Evolutionary conservation across 2,113 vertebrate species (phyloP).

Genomic region (Pelecanus crispus): DNA sequence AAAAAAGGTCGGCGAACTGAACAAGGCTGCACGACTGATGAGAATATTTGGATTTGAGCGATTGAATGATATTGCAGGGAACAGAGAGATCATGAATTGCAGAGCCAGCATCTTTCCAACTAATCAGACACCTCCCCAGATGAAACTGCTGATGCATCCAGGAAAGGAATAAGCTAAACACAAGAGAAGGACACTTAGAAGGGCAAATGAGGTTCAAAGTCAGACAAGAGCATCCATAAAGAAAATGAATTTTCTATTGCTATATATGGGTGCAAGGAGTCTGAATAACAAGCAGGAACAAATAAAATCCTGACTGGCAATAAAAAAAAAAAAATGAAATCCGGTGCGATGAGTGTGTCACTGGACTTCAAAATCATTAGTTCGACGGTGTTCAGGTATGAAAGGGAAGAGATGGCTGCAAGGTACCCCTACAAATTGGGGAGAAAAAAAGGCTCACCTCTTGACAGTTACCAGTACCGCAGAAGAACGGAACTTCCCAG

Average conservation of each 20-base stretch:
- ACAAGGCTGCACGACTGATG: not conserved
- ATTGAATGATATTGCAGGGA: not conserved
- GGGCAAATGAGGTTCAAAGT: conserved; percentile 39
- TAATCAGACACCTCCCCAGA: conserved; percentile 35
- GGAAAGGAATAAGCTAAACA: not conserved
- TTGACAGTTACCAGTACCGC: accelerated
- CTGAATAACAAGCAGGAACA: not conserved
- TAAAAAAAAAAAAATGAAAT: not conserved
- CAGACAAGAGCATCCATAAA: not conserved
- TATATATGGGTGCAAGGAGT: not conserved
- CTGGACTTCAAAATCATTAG: not conserved
- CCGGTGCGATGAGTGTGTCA: not conserved
- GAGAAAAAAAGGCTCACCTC: not conserved
- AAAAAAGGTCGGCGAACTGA: not conserved
- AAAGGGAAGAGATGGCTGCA: not conserved
- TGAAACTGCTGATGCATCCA: conserved; percentile 54
- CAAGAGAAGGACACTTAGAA: conserved; percentile 17
- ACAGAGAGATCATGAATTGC: not conserved
- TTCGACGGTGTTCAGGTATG: accelerated
- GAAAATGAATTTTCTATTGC: not conserved
- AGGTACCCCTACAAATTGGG: accelerated
- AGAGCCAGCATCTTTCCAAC: conserved; percentile 34
- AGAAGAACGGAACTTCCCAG: not conserved
- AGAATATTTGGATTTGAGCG: not conserved
- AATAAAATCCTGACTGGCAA: not conserved